Evolutionary conservation across 2,888 invertebrate genomes (phyloP), one percentile per base, ranked within the genome.

Genomic region (Drosophila fungiperda): DNA sequence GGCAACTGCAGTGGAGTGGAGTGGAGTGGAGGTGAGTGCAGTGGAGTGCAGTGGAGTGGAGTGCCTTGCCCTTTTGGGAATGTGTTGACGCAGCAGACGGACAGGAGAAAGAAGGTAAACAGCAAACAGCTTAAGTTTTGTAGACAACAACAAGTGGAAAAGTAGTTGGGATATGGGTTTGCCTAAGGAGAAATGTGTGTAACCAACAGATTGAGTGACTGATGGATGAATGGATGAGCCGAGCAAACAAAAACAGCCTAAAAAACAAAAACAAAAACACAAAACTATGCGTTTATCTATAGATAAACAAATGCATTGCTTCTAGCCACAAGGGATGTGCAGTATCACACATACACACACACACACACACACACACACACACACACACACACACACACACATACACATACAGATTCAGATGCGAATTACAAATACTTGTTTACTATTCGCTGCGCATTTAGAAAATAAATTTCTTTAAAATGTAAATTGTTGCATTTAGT

Each of bases 21-120:
- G 67, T 11, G 20, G 38, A 55, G 45, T 23, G 33, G n/a, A 42
- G 38, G 3, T 35, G 29, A 50, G 38, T 55, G 17, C 20, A 29
- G 35, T 17, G 38, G 48, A 2, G 36, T 12, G 70, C 6, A 33
- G 59, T 58, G 53, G n/a, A 53, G 75, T 58, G 62, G 69, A 84
- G 87, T 85, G 85, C 85, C 85, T 87, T 85, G 85, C 85, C 85
- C 89, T 89, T 89, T 89, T 59, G 84, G 73, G 84, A 73, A 87
- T 88, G 82, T 76, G 80, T 71, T 78, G 81, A 78, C 77, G 78
- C 67, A 77, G 65, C 42, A 36, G 73, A 78, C 59, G 42, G 62
- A 58, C 48, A 55, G 68, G 64, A 60, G 55, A 74, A 76, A 76
- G 68, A 88, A 81, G 80, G 84, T 76, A 85, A 87, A 85, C 68